A percentile compares a stretch with the other conserved stretches of the same genome.
Evolutionary conservation across 2,113 vertebrate species (phyloP).

Genomic region (Strix aluco): DNA sequence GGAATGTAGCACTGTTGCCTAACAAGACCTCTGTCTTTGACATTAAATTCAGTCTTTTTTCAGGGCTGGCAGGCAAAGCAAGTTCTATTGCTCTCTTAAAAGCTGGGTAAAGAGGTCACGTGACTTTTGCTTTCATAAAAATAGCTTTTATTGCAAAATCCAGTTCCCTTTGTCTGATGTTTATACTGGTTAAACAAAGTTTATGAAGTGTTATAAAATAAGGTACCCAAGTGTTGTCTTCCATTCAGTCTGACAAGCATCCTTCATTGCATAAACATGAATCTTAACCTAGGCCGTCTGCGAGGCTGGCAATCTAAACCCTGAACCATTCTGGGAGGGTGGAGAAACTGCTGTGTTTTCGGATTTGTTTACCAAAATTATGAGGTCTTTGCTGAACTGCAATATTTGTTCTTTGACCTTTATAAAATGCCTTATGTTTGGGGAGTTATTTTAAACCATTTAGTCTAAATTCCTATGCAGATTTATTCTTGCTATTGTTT

Average conservation of each 20-base stretch:
- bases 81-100: slow-evolving; percentile 39
- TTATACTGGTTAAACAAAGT: slow-evolving; percentile 59
- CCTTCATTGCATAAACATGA: not conserved
- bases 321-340: not conserved
- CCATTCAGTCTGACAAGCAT: not conserved
- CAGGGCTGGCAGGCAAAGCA: slow-evolving; percentile 40
- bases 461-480: not conserved
- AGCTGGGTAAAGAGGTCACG: slow-evolving; percentile 14
- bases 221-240: slow-evolving; percentile 16
- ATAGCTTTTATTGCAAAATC: slow-evolving; percentile 65
- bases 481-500: slow-evolving; percentile 8
- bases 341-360: not conserved
- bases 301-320: not conserved
- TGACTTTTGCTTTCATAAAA: slow-evolving; percentile 61
- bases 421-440: not conserved
- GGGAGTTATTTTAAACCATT: not conserved
- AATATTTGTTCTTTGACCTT: slow-evolving; percentile 10
- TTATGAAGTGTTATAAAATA: slow-evolving; percentile 52
- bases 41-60: slow-evolving; percentile 42
- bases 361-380: not conserved
- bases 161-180: slow-evolving; percentile 48
- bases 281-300: not conserved
- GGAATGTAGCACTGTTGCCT: slow-evolving; percentile 29
- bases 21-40: slow-evolving; percentile 46
- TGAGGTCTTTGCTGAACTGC: not conserved